Base-by-base conservation (phyloP, 1,140 invertebrate species). In the Bombus terrestris region DNA sequence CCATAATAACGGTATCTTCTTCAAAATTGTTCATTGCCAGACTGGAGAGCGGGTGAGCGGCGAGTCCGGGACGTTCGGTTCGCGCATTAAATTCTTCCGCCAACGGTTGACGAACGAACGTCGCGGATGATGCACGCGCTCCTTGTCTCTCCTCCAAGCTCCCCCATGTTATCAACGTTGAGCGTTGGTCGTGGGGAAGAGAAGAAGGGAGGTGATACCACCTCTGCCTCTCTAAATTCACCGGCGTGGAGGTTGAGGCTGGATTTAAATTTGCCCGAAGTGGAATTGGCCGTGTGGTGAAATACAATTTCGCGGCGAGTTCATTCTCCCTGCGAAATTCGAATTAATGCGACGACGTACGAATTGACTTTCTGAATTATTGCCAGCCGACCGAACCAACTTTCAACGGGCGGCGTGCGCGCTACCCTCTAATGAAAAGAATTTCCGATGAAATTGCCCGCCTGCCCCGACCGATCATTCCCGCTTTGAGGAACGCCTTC, bases 1-100 rank as follows among this genome's bases (percentile, higher is more conserved):
- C 86, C 89, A 92, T 93, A 93, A 93, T 93, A 94, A 93, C 90
- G 89, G 88, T 92, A 94, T 93, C 92, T 92, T 93, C 83, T 89
- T 78, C 81, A 80, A 89, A 91, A 92, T 87, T 91, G 90, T 91
- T 90, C 90, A 89, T 88, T 88, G 90, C 79, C 71, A 71, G 64
- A 73, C 37, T 25, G 47, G 57, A 47, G 81, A 9, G n/a, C 28
- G 39, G 13, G 69, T 1, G 37, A 28, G 53, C 15, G 35, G 73
- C 78, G 81, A 80, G 83, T 13, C 57, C 78, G 69, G 62, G 59
- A 41, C 64, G 74, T 47, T 39, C 37, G 43, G 74, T 47, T 39
- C 37, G 43, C 74, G 83, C 81, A 86, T 86, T 90, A 89, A 91
- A 91, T 89, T 88, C 79, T 81, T 86, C 85, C 82, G 81, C 72